Evolutionary conservation across 2,888 invertebrate genomes (phyloP).

Genomic region (Andrena hattorfiana): DNA sequence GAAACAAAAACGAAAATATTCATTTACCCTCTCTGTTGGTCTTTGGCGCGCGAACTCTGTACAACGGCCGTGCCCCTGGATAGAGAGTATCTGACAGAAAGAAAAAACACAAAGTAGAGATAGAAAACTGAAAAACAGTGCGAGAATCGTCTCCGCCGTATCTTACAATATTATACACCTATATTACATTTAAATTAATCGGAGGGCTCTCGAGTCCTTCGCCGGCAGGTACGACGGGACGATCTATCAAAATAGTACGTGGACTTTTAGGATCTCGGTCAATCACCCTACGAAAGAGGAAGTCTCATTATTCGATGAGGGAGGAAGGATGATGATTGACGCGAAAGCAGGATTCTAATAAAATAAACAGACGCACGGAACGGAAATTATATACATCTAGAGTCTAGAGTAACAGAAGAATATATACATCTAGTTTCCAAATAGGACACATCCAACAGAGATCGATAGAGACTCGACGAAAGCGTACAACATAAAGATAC

Average conservation of each 20-base stretch:
- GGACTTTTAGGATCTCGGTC: conserved; percentile 11
- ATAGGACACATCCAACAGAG: conserved; percentile 25
- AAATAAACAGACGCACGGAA: conserved; percentile 10
- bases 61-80: conserved; percentile 86
- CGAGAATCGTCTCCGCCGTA: conserved; percentile 52
- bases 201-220: conserved; percentile 16
- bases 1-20: conserved; percentile 52
- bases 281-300: conserved; percentile 23
- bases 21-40: conserved; percentile 87
- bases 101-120: conserved; percentile 70
- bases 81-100: conserved; percentile 86
- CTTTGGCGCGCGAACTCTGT: conserved; percentile 85
- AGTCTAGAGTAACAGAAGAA: not conserved
- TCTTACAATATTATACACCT: conserved; percentile 63
- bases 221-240: conserved; percentile 20
- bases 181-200: conserved; percentile 50
- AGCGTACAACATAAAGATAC: conserved; percentile 24
- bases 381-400: not conserved
- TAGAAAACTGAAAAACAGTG: conserved; percentile 55
- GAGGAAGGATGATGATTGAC: conserved; percentile 1
- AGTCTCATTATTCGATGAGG: conserved; percentile 6
- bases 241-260: conserved; percentile 34
- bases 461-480: conserved; percentile 13
- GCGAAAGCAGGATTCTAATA: conserved; percentile 2
- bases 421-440: conserved; percentile 42